Conservation (phyloP, 1,140 invertebrate species). For the Goniozus legneri region DNA sequence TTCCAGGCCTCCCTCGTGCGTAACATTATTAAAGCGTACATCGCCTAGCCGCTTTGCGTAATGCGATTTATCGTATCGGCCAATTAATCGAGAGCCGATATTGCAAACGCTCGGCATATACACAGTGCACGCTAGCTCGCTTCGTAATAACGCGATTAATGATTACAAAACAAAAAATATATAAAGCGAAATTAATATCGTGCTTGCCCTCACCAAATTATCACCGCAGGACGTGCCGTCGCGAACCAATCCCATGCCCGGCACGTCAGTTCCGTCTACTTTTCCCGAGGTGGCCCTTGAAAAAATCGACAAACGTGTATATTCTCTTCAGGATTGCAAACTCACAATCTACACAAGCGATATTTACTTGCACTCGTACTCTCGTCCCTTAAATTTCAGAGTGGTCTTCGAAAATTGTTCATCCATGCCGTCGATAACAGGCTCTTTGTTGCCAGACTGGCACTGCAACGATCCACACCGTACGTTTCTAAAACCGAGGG, state of each 20-base stretch:
- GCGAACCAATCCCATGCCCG: conserved; percentile 73
- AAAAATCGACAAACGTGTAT: conserved; percentile 7
- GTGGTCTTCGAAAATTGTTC: conserved; percentile 81
- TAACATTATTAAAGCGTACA: neutral
- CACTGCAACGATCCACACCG: conserved; percentile 88
- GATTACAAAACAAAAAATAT: no score
- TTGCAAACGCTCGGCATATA: no score
- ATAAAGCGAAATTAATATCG: neutral
- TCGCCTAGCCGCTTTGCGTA: neutral
- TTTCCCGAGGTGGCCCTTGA: conserved; percentile 34
- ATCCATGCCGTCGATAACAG: conserved; percentile 71
- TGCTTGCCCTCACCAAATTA: conserved; percentile 61
- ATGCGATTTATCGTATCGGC: conserved; percentile 1
- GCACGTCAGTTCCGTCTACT: conserved; percentile 62
- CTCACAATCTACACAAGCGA: neutral
- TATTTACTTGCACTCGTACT: conserved; percentile 91
- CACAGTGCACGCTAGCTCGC: no score
- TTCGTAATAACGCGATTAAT: no score
- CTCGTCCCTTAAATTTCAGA: conserved; percentile 77
- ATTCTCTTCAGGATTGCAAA: neutral
- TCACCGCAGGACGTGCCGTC: conserved; percentile 91
- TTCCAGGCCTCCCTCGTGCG: neutral
- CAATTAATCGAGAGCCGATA: neutral
- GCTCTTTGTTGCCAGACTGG: conserved; percentile 76
- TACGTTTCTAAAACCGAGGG: conserved; percentile 66